A percentile compares a stretch with the other conserved stretches of the same genome.
Evolutionary conservation across 2,888 invertebrate genomes (phyloP).

Genomic region (Eubasilissa splendida): DNA sequence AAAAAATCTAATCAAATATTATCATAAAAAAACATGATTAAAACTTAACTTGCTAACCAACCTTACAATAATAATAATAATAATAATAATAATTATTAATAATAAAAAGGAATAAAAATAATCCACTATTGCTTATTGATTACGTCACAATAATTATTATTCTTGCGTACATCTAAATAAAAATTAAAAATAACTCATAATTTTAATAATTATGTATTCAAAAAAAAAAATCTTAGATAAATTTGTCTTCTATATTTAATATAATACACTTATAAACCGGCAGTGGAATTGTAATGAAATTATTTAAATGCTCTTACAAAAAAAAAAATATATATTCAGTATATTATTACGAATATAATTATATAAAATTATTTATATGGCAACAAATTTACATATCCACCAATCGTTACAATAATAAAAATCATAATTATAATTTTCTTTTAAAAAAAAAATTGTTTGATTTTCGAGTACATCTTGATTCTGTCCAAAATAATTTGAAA

Average conservation of each 20-base stretch:
- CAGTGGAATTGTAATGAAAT: slow-evolving; percentile 19
- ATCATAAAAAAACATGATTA: slow-evolving; percentile 59
- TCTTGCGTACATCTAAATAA: slow-evolving; percentile 1
- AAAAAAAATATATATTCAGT: slow-evolving; percentile 18
- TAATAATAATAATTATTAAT: slow-evolving; percentile 59
- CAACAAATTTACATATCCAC: slow-evolving; percentile 26
- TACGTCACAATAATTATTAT: slow-evolving; percentile 19
- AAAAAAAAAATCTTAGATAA: slow-evolving; percentile 43
- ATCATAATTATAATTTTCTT: neutral
- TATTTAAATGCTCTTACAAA: slow-evolving; percentile 55
- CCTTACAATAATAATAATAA: slow-evolving; percentile 58
- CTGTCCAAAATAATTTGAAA: too few species aligned
- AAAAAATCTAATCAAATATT: slow-evolving; percentile 55
- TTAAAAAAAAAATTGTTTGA: neutral
- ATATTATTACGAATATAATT: neutral
- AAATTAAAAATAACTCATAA: slow-evolving; percentile 32
- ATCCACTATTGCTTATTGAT: slow-evolving; percentile 40
- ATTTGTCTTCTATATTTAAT: slow-evolving; percentile 36
- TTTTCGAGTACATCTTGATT: too few species aligned
- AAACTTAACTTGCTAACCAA: slow-evolving; percentile 58
- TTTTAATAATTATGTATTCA: slow-evolving; percentile 1
- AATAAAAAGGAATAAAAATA: slow-evolving; percentile 60
- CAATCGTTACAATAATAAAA: neutral
- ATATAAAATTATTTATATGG: slow-evolving; percentile 31
- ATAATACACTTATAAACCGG: slow-evolving; percentile 32